Evolutionary conservation across 2,797 vertebrate genomes (phyloP).

Genomic region (Glossophaga mutica): DNA sequence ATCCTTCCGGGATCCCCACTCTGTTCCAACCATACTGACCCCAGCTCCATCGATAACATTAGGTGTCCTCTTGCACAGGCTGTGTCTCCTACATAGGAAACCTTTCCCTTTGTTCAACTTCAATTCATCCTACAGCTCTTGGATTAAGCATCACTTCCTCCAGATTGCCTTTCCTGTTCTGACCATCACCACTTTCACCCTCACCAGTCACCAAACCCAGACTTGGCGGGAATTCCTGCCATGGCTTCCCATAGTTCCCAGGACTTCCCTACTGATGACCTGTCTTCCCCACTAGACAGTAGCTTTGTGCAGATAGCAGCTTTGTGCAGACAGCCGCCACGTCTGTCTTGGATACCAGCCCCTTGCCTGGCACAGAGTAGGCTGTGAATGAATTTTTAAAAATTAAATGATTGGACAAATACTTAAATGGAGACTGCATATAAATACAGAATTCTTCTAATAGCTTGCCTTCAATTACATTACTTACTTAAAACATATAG

Average conservation of each 20-base stretch:
- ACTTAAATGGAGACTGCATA: background rate
- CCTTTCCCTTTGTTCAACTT: background rate
- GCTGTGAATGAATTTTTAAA: background rate
- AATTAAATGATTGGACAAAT: background rate
- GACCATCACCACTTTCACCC: background rate
- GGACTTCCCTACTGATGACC: background rate
- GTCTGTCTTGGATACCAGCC: background rate
- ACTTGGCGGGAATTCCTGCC: background rate
- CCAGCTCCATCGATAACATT: background rate
- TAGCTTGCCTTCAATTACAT: background rate
- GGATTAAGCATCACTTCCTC: background rate
- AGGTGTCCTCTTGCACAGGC: too few relatives aligned
- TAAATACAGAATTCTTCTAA: constrained; percentile 14
- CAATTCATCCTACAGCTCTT: background rate
- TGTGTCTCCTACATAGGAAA: background rate
- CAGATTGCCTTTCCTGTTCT: background rate
- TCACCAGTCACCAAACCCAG: background rate
- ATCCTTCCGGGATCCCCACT: background rate
- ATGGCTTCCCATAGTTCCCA: background rate
- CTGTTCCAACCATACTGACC: background rate
- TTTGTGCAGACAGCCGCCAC: background rate
- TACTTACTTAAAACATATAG: background rate
- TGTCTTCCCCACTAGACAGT: background rate
- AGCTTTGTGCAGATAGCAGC: background rate
- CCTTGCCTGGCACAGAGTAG: background rate